Evolutionary conservation across 2,888 invertebrate genomes (phyloP), one percentile per base, ranked within the genome.

Genomic region (Laothoe populi): DNA sequence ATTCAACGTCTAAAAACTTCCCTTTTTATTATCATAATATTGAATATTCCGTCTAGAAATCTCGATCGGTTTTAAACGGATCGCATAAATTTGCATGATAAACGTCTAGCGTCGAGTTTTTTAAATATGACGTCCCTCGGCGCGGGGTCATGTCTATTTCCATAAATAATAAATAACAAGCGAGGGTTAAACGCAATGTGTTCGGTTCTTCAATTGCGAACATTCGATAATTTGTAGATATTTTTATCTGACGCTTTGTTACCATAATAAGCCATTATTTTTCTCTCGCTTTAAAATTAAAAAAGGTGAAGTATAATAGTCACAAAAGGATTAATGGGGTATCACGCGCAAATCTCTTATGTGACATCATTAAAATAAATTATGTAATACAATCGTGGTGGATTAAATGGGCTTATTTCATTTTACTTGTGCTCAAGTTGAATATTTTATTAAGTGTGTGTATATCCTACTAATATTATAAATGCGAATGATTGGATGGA

Each of bases 141-240:
- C 87, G 84, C 80, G 81, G 86, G 88, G 86, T 80, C 88, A 87
- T 86, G 84, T 88, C 87, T 88, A 91, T 91, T 90, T 91, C 90
- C 90, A 91, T 91, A 90, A 91, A 91, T 91, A 91, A 90, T 90
- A 90, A 90, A 90, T 90, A 90, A 89, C 87, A 89, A 88, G 87
- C 86, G 90, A 78, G 85, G 83, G 83, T 85, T 79, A 78, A 81
- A 84, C 86, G 85, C 82, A 88, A 86, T 88, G 88, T 88, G 87
- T 84, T 87, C 83, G 79, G 69, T 19, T 73, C 83, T 87, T 88
- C 81, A 86, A 84, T 82, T 83, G 84, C 83, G 84, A 87, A 86
- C 87, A 59, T 57, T 53, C 44, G 19, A 44, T 31, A 42, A 48
- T 48, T 48, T 26, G 48, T 48, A 48, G 13, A 21, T 48, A 24